Conservation (phyloP, 2,113 vertebrate genomes). For the Ramphastos sulfuratus region DNA sequence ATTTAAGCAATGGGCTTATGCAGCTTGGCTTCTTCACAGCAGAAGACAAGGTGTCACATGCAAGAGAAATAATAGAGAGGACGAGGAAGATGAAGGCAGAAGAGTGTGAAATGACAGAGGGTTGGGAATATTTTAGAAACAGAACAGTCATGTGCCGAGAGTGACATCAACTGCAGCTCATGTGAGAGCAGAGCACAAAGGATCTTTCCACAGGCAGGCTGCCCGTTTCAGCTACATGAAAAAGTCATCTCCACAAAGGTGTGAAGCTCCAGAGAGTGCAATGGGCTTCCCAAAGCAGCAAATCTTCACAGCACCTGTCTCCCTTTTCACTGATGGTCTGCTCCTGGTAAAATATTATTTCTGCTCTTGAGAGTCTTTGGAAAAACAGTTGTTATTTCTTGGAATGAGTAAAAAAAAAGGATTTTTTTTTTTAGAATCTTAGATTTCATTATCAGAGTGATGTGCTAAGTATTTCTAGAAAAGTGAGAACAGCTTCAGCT, state of each 20-base stretch:
- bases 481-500: not conserved
- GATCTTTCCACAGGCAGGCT: not conserved
- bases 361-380: no score
- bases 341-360: not conserved
- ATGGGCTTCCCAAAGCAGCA: no score
- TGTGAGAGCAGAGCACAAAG: not conserved
- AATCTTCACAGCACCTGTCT: no score
- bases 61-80: not conserved
- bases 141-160: not conserved
- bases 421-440: no score
- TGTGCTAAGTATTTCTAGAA: not conserved
- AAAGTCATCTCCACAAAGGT: not conserved
- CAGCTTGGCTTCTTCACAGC: not conserved
- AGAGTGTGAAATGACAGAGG: not conserved
- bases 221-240: not conserved
- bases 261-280: not conserved
- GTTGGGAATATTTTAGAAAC: no score
- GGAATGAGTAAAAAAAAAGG: no score
- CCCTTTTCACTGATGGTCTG: not conserved
- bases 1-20: not conserved
- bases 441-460: not conserved
- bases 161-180: rapidly evolving
- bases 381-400: no score
- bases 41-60: not conserved
- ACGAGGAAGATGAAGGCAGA: not conserved